These are phyloP conservation scores for Chamaea fasciata DNA, from an alignment of 2,113 vertebrate species.

Conservation along the genomic window DNA sequence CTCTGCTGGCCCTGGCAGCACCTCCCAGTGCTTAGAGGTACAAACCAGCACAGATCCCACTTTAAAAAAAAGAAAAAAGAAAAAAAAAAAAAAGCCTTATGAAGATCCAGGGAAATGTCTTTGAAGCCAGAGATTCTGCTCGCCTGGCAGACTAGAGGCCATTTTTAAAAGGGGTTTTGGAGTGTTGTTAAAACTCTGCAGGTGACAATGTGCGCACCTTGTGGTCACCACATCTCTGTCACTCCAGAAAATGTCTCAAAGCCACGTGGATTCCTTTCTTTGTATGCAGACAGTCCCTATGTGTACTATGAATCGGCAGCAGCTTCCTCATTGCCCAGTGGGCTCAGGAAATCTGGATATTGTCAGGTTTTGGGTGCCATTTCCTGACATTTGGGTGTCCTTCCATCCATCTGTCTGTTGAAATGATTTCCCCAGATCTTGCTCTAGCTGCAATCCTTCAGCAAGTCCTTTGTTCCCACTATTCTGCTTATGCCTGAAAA, in stretches of 20 bases:
- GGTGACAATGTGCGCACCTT: background rate
- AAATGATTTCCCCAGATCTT: background rate
- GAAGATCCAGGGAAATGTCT: background rate
- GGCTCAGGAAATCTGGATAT: background rate
- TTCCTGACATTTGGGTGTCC: constrained; percentile 10
- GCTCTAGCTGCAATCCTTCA: background rate
- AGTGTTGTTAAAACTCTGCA: background rate
- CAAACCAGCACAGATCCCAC: background rate
- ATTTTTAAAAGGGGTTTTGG: background rate
- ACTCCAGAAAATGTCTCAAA: background rate
- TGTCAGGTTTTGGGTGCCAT: background rate
- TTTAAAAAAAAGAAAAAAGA: no score
- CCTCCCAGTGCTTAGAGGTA: background rate
- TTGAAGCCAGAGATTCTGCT: background rate
- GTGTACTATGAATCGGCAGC: background rate
- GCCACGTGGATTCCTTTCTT: background rate
- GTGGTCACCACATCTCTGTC: background rate
- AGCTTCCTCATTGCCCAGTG: background rate
- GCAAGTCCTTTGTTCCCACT: background rate
- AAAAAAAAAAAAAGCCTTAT: no score
- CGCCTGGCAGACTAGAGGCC: background rate
- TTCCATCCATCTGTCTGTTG: background rate
- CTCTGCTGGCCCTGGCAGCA: background rate
- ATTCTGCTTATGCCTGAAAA: background rate
- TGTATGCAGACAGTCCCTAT: background rate